phyloP scores from a whole-genome alignment of 2,888 invertebrate species.

The Epistrophella euchroma region DNA sequence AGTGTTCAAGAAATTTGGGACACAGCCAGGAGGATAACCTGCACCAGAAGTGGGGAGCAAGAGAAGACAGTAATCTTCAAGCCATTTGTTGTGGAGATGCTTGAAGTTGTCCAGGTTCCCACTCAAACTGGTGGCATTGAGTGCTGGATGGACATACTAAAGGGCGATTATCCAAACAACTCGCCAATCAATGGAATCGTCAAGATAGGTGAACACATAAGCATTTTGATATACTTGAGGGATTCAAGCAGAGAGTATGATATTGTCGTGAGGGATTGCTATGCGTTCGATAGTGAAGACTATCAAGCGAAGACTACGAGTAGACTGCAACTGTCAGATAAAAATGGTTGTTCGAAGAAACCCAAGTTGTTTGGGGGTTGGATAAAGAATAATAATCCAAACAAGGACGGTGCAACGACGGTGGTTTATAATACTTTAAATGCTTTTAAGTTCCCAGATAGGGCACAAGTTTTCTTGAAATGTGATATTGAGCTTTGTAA shows the following conservation, averaged over 20 bases:
- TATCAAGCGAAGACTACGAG: slow-evolving; percentile 86
- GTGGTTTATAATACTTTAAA: slow-evolving; percentile 88
- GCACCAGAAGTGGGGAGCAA: slow-evolving; percentile 82
- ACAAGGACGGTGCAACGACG: slow-evolving; percentile 86
- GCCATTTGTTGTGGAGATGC: slow-evolving; percentile 89
- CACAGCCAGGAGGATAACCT: slow-evolving; percentile 87
- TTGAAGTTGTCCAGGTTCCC: slow-evolving; percentile 88
- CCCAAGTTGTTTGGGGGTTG: slow-evolving; percentile 88
- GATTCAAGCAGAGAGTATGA: slow-evolving; percentile 87
- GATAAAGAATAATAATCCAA: slow-evolving; percentile 86
- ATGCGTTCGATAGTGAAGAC: slow-evolving; percentile 88
- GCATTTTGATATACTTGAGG: slow-evolving; percentile 88
- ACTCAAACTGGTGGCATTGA: slow-evolving; percentile 88
- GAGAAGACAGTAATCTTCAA: slow-evolving; percentile 82
- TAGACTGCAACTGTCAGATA: slow-evolving; percentile 88
- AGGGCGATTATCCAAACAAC: slow-evolving; percentile 89
- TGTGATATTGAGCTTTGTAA: slow-evolving; percentile 88
- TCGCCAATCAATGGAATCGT: slow-evolving; percentile 87
- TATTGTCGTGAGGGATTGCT: slow-evolving; percentile 89
- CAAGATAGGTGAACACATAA: slow-evolving; percentile 89
- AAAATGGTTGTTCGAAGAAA: slow-evolving; percentile 88
- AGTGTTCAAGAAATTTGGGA: slow-evolving; percentile 88
- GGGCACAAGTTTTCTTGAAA: slow-evolving; percentile 88
- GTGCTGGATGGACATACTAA: slow-evolving; percentile 91
- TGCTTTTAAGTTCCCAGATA: slow-evolving; percentile 90